Base-by-base conservation (phyloP, 2,888 invertebrate genomes). In the Agrochola macilenta region DNA sequence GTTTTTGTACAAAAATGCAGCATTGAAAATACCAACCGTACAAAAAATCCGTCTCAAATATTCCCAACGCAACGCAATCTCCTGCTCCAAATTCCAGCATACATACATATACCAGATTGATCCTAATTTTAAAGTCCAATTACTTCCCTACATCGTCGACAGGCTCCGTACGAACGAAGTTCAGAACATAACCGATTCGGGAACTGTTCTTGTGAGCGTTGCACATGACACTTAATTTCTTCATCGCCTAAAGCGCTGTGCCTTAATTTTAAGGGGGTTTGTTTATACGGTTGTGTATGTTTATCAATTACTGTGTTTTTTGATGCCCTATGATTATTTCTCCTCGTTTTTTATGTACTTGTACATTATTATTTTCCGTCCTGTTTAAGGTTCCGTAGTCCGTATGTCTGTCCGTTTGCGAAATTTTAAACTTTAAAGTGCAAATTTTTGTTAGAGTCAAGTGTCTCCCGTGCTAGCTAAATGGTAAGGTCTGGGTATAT, bases 71-170 rank as follows among this genome's bases (percentile, higher is more conserved):
- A 54, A 66, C 30, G 49, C 49, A 72, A 65, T 65, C 17, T 65
- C 14, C 30, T 57, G 49, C 54, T 65, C 23, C 49, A 61, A 78
- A 43, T 35, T 35, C 39, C 20, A 46, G n/a, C 52, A 72, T 23
- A 79, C 12, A 17, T 64, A 43, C 26, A 14, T 35, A 2, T 43
- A 69, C 35, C n/a, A 63, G 12, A 69, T n/a, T n/a, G 61, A 66
- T 85, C 14, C 69, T 83, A 86, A 85, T 84, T 86, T 83, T 74
- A 84, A 86, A 84, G 65, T 86, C 78, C 74, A 86, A 84, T 84
- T 84, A 86, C 79, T 70, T 69, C 23, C 35, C 43, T 57, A 75
- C 83, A 70, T 65, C 39, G 64, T 30, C 43, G 61, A 43, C 69
- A 72, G 65, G 26, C 69, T 61, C 63, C 64, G 60, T 58, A 78